Percentiles rank a stretch among this genome's conserved stretches.
These are phyloP conservation scores for Aspidiotus destructor DNA, from an alignment of 2,888 invertebrate species.

Conservation along the genomic window DNA sequence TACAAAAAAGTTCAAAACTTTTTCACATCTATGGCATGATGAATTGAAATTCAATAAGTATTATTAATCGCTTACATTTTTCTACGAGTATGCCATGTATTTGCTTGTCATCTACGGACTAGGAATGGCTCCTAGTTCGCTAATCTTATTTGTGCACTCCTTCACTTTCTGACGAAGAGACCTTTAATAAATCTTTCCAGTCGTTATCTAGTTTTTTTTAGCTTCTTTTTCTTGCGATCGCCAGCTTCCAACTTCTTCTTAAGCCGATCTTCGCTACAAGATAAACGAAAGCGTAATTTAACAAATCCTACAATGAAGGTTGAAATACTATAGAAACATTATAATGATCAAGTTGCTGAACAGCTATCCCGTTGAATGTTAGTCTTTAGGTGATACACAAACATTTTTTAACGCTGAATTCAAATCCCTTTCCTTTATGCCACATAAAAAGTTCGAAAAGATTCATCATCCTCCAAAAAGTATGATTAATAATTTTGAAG, in stretches of 20 bases:
- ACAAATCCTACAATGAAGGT: constrained; percentile 58
- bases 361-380: too few species aligned
- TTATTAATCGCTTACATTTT: constrained; percentile 48
- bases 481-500: too few species aligned
- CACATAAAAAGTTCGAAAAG: too few species aligned
- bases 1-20: too few species aligned
- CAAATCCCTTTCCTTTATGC: too few species aligned
- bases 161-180: constrained; percentile 92
- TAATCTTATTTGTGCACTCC: constrained; percentile 90
- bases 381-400: too few species aligned
- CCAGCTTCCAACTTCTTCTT: constrained; percentile 48
- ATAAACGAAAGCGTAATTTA: constrained; percentile 44
- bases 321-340: too few species aligned
- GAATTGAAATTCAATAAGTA: neutral
- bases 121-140: constrained; percentile 89
- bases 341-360: too few species aligned
- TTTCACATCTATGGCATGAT: too few species aligned
- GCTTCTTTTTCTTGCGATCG: constrained; percentile 76
- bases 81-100: constrained; percentile 63
- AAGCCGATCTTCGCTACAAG: constrained; percentile 35
- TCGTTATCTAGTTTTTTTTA: constrained; percentile 89
- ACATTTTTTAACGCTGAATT: too few species aligned
- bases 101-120: constrained; percentile 76
- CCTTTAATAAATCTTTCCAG: constrained; percentile 89
- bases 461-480: too few species aligned